Conservation (phyloP, 2,888 invertebrate genomes). For the Cataglyphis cursor region DNA sequence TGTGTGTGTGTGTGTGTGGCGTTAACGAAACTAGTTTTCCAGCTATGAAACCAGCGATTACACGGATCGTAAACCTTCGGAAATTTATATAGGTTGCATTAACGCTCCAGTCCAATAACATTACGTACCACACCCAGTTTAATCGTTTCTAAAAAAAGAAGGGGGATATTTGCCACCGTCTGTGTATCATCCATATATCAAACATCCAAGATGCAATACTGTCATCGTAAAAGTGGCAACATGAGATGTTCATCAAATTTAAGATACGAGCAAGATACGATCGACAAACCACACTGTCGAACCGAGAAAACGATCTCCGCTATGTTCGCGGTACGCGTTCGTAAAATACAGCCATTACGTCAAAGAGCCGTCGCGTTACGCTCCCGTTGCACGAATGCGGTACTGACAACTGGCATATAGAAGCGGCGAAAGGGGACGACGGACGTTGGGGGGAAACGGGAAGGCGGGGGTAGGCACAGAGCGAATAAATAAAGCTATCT, state of each 20-base stretch:
- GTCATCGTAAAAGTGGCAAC: neutral
- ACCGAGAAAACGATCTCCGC: neutral
- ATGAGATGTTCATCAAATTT: constrained; percentile 16
- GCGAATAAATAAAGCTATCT: constrained; percentile 90
- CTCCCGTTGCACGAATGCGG: constrained; percentile 65
- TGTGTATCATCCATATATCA: neutral
- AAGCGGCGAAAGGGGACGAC: constrained; percentile 58
- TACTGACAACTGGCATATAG: constrained; percentile 69
- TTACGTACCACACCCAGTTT: neutral
- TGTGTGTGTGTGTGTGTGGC: neutral
- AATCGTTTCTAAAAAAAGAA: constrained; percentile 5
- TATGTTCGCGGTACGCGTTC: constrained; percentile 29
- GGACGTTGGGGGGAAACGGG: constrained; percentile 29
- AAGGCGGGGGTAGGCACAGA: constrained; percentile 85
- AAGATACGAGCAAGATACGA: neutral
- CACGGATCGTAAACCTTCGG: neutral
- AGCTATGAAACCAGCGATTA: constrained; percentile 25
- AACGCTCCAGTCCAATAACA: neutral
- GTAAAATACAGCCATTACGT: constrained; percentile 68
- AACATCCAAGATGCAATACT: neutral
- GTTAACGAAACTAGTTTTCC: constrained; percentile 45
- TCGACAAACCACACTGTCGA: neutral
- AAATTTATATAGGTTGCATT: constrained; percentile 19
- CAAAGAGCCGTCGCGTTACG: constrained; percentile 62
- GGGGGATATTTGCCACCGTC: neutral